Percentiles rank a stretch among this genome's conserved stretches.
Conservation (phyloP, 2,888 invertebrate genomes). For the Tipula vernalis region DNA sequence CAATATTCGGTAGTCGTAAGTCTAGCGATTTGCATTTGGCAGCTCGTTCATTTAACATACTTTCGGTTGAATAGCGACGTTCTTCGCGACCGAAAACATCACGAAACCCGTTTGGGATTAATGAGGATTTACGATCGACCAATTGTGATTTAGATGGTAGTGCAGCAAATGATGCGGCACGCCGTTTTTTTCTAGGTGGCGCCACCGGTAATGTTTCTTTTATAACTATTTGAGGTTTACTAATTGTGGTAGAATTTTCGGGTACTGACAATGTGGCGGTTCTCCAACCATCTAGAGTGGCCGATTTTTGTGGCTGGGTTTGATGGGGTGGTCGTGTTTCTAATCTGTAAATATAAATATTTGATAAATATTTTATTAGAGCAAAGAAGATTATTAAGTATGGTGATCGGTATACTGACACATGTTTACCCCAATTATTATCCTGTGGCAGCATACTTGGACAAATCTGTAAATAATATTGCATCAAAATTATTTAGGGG, state of each 20-base stretch:
- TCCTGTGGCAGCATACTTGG: slow-evolving; percentile 15
- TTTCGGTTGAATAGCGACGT: slow-evolving; percentile 9
- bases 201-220: slow-evolving; percentile 16
- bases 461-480: slow-evolving; percentile 18
- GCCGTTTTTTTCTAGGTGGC: slow-evolving; percentile 20
- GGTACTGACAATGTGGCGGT: slow-evolving; percentile 17
- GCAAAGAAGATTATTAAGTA: background rate
- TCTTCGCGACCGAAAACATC: slow-evolving; percentile 17
- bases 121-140: slow-evolving; percentile 6
- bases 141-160: background rate
- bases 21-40: background rate
- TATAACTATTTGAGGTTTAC: background rate
- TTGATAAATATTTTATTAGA: background rate
- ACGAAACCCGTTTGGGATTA: slow-evolving; percentile 17
- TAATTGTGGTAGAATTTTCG: background rate
- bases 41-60: background rate
- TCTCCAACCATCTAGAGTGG: slow-evolving; percentile 15
- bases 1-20: background rate
- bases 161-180: slow-evolving; percentile 12
- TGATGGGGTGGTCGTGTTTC: slow-evolving; percentile 18
- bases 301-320: slow-evolving; percentile 15
- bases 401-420: slow-evolving; percentile 15
- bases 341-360: slow-evolving; percentile 14
- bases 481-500: background rate
- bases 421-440: slow-evolving; percentile 19